Evolutionary conservation across 2,888 invertebrate genomes (phyloP).

Genomic region (Andricus quercusramuli): DNA sequence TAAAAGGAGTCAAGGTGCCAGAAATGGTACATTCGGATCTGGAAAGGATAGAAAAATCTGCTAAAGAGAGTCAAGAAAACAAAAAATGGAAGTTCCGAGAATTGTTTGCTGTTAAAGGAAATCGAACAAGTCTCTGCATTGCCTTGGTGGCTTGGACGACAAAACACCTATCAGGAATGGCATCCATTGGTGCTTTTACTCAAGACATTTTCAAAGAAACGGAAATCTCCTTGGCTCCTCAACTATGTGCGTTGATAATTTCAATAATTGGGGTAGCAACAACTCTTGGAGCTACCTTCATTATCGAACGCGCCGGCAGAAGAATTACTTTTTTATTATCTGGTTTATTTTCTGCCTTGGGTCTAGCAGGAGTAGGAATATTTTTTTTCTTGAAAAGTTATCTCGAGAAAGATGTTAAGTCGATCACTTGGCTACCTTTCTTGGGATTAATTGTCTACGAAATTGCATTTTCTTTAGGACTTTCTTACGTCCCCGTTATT

Average conservation of each 20-base stretch:
- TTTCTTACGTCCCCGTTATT: background rate
- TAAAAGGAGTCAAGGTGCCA: background rate
- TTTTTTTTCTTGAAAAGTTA: constrained; percentile 1
- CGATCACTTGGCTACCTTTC: background rate
- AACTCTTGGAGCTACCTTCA: background rate
- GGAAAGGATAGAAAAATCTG: background rate
- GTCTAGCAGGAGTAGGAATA: background rate
- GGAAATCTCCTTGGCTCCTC: background rate
- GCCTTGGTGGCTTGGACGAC: background rate
- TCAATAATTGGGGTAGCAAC: background rate
- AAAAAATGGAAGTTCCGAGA: constrained; percentile 16
- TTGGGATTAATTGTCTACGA: background rate
- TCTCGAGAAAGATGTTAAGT: background rate
- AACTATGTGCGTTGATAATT: constrained; percentile 5
- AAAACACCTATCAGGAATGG: background rate
- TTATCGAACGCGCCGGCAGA: constrained; percentile 19
- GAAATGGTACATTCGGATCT: background rate
- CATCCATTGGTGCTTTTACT: background rate
- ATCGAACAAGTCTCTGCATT: background rate
- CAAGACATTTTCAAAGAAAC: constrained; percentile 6
- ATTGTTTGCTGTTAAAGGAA: background rate
- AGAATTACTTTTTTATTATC: background rate
- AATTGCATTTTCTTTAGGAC: background rate
- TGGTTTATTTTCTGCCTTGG: background rate
- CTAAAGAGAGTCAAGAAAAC: background rate